phyloP scores from a whole-genome alignment of 2,797 vertebrate species.

The Anolis apletophallus region DNA sequence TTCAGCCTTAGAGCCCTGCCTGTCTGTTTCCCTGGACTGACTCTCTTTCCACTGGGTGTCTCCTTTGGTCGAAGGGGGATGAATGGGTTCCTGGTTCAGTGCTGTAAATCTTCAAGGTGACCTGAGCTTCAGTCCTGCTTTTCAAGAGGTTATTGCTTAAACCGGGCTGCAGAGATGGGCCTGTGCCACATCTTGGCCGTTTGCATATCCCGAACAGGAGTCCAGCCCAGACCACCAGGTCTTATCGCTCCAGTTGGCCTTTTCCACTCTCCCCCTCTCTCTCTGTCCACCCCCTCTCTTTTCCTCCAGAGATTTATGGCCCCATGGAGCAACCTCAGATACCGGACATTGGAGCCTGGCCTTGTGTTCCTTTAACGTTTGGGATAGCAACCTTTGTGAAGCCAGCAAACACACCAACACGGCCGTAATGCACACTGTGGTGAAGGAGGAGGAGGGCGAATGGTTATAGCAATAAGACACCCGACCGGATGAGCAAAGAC shows the following conservation, averaged over 20 bases:
- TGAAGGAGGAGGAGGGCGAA: background rate
- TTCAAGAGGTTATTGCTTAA: conserved; percentile 64
- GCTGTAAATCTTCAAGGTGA: conserved; percentile 72
- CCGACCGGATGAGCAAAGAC: conserved; percentile 47
- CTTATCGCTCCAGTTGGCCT: conserved; percentile 83
- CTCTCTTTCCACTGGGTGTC: conserved; percentile 49
- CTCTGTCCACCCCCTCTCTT: background rate
- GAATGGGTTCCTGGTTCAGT: conserved; percentile 58
- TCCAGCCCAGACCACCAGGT: conserved; percentile 85
- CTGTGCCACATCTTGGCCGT: conserved; percentile 83
- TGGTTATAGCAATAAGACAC: conserved; percentile 42
- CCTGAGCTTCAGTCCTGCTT: conserved; percentile 60
- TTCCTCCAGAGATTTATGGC: conserved; percentile 85
- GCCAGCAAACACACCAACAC: conserved; percentile 60
- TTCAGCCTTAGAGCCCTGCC: conserved; percentile 65
- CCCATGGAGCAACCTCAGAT: conserved; percentile 80
- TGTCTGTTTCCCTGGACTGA: conserved; percentile 53
- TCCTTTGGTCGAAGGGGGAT: conserved; percentile 57
- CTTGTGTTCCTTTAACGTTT: conserved; percentile 66
- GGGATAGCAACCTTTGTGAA: conserved; percentile 59
- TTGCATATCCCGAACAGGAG: conserved; percentile 85
- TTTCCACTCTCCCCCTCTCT: conserved; percentile 73
- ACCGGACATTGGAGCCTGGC: conserved; percentile 71
- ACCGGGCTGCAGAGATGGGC: conserved; percentile 76
- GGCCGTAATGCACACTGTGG: background rate